Conservation (phyloP, 2,888 invertebrate species). For the Limulus polyphemus region DNA sequence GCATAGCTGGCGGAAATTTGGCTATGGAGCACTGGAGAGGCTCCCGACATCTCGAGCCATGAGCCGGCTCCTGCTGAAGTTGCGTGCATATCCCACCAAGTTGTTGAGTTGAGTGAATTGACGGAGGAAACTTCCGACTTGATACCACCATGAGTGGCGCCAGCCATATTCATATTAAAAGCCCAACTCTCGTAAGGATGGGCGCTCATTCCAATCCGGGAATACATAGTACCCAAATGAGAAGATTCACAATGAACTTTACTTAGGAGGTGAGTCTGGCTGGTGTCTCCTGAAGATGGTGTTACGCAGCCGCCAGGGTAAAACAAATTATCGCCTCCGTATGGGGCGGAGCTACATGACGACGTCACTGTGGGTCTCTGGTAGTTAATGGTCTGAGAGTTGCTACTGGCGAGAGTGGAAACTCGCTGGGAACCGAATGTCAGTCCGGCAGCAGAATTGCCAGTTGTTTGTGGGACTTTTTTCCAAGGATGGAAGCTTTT, state of each 20-base stretch:
- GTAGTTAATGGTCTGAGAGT: conserved; percentile 3
- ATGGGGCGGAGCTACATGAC: conserved; percentile 49
- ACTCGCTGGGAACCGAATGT: conserved; percentile 32
- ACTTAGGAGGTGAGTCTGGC: conserved; percentile 18
- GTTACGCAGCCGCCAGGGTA: conserved; percentile 22
- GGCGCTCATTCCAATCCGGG: conserved; percentile 44
- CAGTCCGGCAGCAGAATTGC: too few relatives aligned
- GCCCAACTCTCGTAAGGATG: conserved; percentile 94
- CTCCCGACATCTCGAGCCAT: conserved; percentile 73
- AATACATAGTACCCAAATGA: conserved; percentile 49
- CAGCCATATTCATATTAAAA: conserved; percentile 48
- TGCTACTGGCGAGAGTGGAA: conserved; percentile 33
- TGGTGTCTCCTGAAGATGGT: too few relatives aligned
- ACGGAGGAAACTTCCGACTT: conserved; percentile 61
- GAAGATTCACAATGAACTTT: too few relatives aligned
- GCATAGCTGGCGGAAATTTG: conserved; percentile 43
- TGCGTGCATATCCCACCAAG: conserved; percentile 62
- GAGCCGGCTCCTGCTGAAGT: conserved; percentile 51
- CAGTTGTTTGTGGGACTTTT: conserved; percentile 41
- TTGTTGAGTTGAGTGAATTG: conserved; percentile 43
- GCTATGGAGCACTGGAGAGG: conserved; percentile 40
- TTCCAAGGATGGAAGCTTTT: conserved; percentile 97
- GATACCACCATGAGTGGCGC: conserved; percentile 40
- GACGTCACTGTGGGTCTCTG: conserved; percentile 45
- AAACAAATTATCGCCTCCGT: conserved; percentile 48